Conservation (phyloP, 2,113 vertebrate species). For the Epinephelus cyanopodus region DNA sequence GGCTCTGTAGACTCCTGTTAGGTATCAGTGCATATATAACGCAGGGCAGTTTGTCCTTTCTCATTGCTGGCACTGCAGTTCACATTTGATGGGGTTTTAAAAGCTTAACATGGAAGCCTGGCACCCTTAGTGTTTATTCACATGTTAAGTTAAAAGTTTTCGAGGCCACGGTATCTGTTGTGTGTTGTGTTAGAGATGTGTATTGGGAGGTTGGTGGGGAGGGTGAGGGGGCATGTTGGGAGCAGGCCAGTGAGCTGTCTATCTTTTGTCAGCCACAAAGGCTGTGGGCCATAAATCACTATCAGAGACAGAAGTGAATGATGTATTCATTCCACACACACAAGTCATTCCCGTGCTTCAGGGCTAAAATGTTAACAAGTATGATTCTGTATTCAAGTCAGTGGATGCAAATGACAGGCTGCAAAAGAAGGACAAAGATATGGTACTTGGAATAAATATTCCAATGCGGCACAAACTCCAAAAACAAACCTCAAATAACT, state of each 20-base stretch:
- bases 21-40: slow-evolving; percentile 16
- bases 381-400: slow-evolving; percentile 66
- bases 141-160: slow-evolving; percentile 43
- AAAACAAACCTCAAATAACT: slow-evolving; percentile 30
- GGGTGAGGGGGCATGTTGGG: slow-evolving; percentile 27
- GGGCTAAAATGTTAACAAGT: slow-evolving; percentile 70
- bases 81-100: slow-evolving; percentile 19
- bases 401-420: slow-evolving; percentile 64
- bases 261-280: slow-evolving; percentile 62
- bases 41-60: slow-evolving; percentile 15
- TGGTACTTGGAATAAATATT: slow-evolving; percentile 48
- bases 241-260: slow-evolving; percentile 56
- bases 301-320: slow-evolving; percentile 62
- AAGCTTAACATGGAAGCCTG: slow-evolving; percentile 15
- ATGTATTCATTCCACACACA: slow-evolving; percentile 71
- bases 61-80: slow-evolving; percentile 2
- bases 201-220: not conserved
- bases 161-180: slow-evolving; percentile 31
- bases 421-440: slow-evolving; percentile 57
- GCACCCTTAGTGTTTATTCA: slow-evolving; percentile 42
- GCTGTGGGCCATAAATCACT: slow-evolving; percentile 63
- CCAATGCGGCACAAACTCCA: slow-evolving; percentile 5
- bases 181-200: slow-evolving; percentile 33
- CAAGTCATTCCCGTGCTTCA: slow-evolving; percentile 59
- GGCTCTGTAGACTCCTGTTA: not conserved